Evolutionary conservation across 1,140 invertebrate species (phyloP), one percentile per base, ranked within the genome.

Genomic region (Sycophila sp.): DNA sequence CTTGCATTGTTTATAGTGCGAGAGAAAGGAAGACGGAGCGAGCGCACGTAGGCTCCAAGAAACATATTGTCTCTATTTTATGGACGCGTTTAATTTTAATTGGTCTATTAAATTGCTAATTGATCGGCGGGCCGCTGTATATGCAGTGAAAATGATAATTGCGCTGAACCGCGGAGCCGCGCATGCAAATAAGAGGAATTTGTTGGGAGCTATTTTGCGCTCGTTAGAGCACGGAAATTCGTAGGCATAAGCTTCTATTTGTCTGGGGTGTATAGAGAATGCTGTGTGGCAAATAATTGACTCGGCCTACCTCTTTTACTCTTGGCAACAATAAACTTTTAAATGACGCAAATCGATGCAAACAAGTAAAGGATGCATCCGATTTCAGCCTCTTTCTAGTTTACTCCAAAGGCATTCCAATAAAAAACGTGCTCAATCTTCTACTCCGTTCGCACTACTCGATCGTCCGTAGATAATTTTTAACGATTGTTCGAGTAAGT

Each of bases 61-160:
- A 60, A 60, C 56, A 62, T 60, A 69, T 62, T 69, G 56, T 62
- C 45, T 60, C 17, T 22, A 56, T 47, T 71, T 58, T 64, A 71
- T 58, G 28, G 60, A 42, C 60, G 19, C 60, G 60, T 58, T 71
- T 58, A 64, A 60, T 69, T 62, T 69, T 69, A 69, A 71, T 71
- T 64, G 69, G 69, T 30, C 60, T 71, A 65, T 71, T 71, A 71
- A 71, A 71, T 64, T 71, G 60, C 69, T 71, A 71, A 71, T 71
- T 71, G 38, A 64, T 63, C 69, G 59, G 28, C 19, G 36, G 24
- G 22, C 24, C 36, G 11, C 36, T 13, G 77, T 72, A 77, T 17
- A 38, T 0, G 1, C 55, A 6, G 45, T 24, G 36, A 26, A 70
- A 56, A 64, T 70, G 53, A 58, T 70, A 47, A 70, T 71, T 45